Evolutionary conservation across 2,113 vertebrate species (phyloP), one percentile per base, ranked within the genome.

Genomic region (Tyrannus savana): DNA sequence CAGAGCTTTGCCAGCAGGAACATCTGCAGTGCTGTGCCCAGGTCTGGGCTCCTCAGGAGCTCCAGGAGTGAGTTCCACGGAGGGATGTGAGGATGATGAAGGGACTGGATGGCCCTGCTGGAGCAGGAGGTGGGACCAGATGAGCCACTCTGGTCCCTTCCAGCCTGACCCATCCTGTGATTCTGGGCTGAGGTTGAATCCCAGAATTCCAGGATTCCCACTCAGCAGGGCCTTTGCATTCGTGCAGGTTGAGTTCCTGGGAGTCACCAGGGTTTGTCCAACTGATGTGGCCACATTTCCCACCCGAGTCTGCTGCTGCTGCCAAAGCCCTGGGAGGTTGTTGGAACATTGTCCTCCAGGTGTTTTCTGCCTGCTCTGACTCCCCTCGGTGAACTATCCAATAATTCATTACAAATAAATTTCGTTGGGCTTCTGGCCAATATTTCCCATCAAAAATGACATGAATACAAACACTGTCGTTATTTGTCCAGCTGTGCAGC

Each of bases 401-500:
- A 52, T 80, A 85, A 94, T 85, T 92, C 87, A 81, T 80, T 55
- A 50, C 71, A 69, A 83, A 87, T 77, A 84, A 71, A 89, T 94
- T 94, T 92, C 64, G 24, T 63, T 46, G 93, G 82, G 95, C 85
- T 62, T 81, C 52, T 47, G 67, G 95, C 93, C 95, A 96, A 80
- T 59, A 60, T 87, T 92, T 90, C 75, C 77, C 79, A 84, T 95
- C 64, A 91, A 25, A 91, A 93, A 39, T 24, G 77, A 90, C 92
- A 72, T 0, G 52, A 83, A 91, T 85, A 96, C 90, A 95, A 96
- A 96, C 84, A 21, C 87, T 90, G 90, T 86, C 44, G 9, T 96
- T 94, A 81, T 88, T 95, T 90, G 82, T 78, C 87, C 95, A 96
- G 93, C 92, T 96, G 95, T 95, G 93, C 64, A 24, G 82, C 39